Conservation (phyloP, 2,888 invertebrate species). For the Cryptocephalus primarius region DNA sequence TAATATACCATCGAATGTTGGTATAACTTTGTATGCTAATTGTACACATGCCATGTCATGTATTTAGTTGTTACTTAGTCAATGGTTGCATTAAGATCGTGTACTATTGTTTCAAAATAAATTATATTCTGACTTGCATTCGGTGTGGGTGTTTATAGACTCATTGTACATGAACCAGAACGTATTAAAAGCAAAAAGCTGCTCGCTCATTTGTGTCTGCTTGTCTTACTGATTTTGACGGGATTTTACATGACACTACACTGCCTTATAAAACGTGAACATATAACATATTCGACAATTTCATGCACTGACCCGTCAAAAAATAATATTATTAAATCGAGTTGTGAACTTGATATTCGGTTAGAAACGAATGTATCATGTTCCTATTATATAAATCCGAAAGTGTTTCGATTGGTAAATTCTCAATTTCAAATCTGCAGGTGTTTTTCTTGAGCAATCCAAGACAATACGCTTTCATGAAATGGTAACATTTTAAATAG, state of each 20-base stretch:
- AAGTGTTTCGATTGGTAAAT: too few species aligned
- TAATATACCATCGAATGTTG: conserved; percentile 9
- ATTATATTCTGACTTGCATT: conserved; percentile 31
- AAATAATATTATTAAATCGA: too few species aligned
- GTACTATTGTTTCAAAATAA: conserved; percentile 39
- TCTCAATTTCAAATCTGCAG: too few species aligned
- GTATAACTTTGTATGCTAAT: conserved; percentile 34
- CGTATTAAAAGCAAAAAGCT: conserved; percentile 14
- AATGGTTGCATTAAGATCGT: conserved; percentile 36
- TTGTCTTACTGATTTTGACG: conserved; percentile 8
- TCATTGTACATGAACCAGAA: conserved; percentile 28
- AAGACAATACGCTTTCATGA: too few species aligned
- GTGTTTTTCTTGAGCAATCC: too few species aligned
- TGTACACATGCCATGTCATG: conserved; percentile 36
- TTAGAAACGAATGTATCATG: too few species aligned
- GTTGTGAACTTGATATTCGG: too few species aligned
- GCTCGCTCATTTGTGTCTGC: conserved; percentile 5
- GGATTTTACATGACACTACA: conserved; percentile 5
- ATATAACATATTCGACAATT: neutral
- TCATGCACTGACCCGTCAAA: too few species aligned
- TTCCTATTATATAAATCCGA: too few species aligned
- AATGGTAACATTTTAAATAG: too few species aligned
- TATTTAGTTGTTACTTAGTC: conserved; percentile 36
- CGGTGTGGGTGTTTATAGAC: conserved; percentile 34
- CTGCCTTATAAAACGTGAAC: neutral